phyloP scores from a whole-genome alignment of 2,797 vertebrate species.

The Falco concolor region DNA sequence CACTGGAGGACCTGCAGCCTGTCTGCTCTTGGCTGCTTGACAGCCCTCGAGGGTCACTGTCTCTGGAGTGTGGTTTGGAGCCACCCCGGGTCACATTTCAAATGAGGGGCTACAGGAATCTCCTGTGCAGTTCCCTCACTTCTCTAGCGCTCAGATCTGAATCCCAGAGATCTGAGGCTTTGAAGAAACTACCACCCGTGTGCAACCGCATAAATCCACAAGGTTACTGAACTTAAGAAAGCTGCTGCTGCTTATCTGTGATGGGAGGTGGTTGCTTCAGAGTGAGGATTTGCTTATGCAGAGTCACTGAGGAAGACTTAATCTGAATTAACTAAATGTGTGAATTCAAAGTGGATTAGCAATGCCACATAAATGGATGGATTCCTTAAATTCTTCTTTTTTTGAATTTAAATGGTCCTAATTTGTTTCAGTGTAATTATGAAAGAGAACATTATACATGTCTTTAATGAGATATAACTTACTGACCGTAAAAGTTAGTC shows the following conservation, averaged over 20 bases:
- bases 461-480: constrained; percentile 15
- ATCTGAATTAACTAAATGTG: neutral
- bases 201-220: neutral
- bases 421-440: constrained; percentile 17
- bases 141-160: neutral
- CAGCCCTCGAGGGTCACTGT: neutral
- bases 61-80: neutral
- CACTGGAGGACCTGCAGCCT: neutral
- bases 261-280: neutral
- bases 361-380: neutral
- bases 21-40: neutral
- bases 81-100: neutral
- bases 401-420: neutral
- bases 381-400: neutral
- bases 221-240: neutral
- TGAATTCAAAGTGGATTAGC: constrained; percentile 10
- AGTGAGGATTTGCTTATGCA: neutral
- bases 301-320: neutral
- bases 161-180: neutral
- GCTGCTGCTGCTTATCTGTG: neutral
- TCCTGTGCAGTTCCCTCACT: neutral
- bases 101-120: neutral
- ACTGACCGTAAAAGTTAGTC: neutral
- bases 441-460: neutral
- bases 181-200: neutral